These are phyloP conservation scores for Camponotus fellah DNA, from an alignment of 2,888 invertebrate genomes.

Conservation along the genomic window DNA sequence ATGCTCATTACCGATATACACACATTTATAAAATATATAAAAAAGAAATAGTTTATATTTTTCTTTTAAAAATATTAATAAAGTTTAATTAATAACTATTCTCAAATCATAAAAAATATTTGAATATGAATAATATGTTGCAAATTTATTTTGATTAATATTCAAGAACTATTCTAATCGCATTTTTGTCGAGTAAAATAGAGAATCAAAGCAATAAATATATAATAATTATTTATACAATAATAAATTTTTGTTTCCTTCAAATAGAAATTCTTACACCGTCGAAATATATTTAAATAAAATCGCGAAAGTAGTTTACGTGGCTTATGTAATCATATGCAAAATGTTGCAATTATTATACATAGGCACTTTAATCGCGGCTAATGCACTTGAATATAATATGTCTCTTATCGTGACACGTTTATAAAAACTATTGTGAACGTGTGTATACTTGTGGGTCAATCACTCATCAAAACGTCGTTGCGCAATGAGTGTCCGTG, in stretches of 20 bases:
- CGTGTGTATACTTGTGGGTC: slow-evolving; percentile 56
- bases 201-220: neutral
- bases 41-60: neutral
- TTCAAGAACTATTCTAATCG: neutral
- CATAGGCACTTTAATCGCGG: neutral
- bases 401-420: slow-evolving; percentile 19
- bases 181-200: neutral
- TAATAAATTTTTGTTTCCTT: neutral
- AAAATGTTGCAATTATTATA: slow-evolving; percentile 52
- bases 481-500: slow-evolving; percentile 69
- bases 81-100: neutral
- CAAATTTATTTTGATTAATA: neutral
- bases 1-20: neutral
- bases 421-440: slow-evolving; percentile 41
- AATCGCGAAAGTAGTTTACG: slow-evolving; percentile 28
- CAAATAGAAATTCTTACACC: neutral
- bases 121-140: neutral
- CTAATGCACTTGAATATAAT: slow-evolving; percentile 31
- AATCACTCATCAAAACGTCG: slow-evolving; percentile 70
- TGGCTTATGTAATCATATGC: slow-evolving; percentile 14
- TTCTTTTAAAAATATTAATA: neutral
- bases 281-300: slow-evolving; percentile 26
- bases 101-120: neutral
- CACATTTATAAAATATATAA: neutral
- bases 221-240: neutral